Evolutionary conservation across 1,140 invertebrate genomes (phyloP).

Genomic region (Lepidurus couesii): DNA sequence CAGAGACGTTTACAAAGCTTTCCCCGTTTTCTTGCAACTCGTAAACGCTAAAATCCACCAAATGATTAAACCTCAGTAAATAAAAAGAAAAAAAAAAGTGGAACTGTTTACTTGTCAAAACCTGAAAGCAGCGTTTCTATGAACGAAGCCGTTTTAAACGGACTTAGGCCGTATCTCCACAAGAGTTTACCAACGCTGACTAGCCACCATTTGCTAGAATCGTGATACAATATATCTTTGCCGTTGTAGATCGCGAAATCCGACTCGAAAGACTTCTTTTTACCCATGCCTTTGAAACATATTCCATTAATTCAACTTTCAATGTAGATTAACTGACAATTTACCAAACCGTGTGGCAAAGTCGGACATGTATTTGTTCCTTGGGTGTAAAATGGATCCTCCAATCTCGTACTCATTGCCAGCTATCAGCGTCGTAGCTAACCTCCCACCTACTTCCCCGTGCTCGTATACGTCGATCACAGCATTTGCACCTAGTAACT

Average conservation of each 20-base stretch:
- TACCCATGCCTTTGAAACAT: conserved; percentile 44
- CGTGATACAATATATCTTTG: conserved; percentile 50
- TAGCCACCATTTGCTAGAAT: conserved; percentile 46
- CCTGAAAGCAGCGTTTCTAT: conserved; percentile 44
- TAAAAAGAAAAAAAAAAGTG: conserved; percentile 22
- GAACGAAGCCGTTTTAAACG: conserved; percentile 47
- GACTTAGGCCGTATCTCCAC: conserved; percentile 54
- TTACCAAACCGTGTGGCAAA: conserved; percentile 53
- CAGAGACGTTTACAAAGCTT: conserved; percentile 50
- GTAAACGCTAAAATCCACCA: conserved; percentile 53
- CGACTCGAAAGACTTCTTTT: conserved; percentile 36
- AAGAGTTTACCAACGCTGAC: conserved; percentile 49
- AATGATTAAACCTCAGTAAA: neutral
- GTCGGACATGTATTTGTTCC: conserved; percentile 55
- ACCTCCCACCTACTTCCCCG: conserved; percentile 53
- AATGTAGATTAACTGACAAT: conserved; percentile 29
- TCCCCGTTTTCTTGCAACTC: conserved; percentile 49
- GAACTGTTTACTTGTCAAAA: conserved; percentile 45
- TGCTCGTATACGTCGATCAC: conserved; percentile 51
- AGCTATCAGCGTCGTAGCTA: conserved; percentile 50
- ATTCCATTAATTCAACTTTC: neutral
- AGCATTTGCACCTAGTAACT: conserved; percentile 49
- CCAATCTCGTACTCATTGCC: conserved; percentile 54
- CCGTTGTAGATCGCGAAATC: conserved; percentile 52
- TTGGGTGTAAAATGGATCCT: conserved; percentile 55